A percentile compares a stretch with the other conserved stretches of the same genome.
Evolutionary conservation across 2,113 vertebrate species (phyloP).

Genomic region (Phylloscopus trochilus): DNA sequence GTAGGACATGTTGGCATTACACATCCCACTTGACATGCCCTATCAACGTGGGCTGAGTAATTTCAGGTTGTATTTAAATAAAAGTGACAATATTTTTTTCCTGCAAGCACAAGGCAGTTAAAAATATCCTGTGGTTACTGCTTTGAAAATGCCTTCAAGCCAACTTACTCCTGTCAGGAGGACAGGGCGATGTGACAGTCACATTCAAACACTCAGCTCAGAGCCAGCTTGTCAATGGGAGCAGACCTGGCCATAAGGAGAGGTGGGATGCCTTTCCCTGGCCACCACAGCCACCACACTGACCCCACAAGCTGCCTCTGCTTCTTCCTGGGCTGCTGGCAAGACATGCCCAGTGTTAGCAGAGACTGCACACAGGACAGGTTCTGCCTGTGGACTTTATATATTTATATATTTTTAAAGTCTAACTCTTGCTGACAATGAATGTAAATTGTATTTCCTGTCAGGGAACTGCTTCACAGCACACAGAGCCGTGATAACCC

Average conservation of each 20-base stretch:
- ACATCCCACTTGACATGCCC: constrained; percentile 37
- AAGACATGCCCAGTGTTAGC: neutral
- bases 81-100: neutral
- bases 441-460: neutral
- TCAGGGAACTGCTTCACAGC: neutral
- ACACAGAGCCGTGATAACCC: neutral
- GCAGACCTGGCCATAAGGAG: neutral
- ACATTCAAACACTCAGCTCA: neutral
- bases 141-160: constrained; percentile 14
- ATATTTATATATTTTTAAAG: neutral
- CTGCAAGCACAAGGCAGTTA: neutral
- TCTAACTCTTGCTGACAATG: neutral
- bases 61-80: constrained; percentile 20
- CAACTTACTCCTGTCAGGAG: neutral
- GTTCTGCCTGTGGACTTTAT: neutral
- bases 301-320: accelerated
- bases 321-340: neutral
- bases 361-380: neutral
- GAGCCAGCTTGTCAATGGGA: neutral
- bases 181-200: neutral
- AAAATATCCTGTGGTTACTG: constrained; percentile 1
- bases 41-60: neutral
- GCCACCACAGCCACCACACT: neutral
- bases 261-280: neutral
- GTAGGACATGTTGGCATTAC: constrained; percentile 23